Evolutionary conservation across 2,888 invertebrate genomes (phyloP), one percentile per base, ranked within the genome.

Genomic region (Stenolophus ochropezus): DNA sequence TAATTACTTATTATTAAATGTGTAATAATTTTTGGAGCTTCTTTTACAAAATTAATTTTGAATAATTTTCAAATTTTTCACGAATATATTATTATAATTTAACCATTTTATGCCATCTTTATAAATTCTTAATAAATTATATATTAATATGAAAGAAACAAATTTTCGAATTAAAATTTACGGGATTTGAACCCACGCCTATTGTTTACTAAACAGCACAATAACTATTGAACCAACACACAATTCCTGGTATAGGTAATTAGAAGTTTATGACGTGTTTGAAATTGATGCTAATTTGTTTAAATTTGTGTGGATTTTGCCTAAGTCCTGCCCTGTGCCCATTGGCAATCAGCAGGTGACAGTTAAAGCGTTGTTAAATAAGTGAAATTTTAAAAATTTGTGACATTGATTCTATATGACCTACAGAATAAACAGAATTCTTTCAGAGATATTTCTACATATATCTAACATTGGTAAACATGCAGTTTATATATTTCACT

Each of bases 341-440:
- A 4, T 61, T 27, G 25, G 61, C 61, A 61, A 25, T 61, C 61
- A 25, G 65, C 65, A 33, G 65, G 42, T 69, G 65, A 69, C 65
- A 69, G 33, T 16, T 33, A 33, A 69, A 33, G 18, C 33, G 65
- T 69, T 69, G 65, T 69, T 69, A 69, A 69, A 69, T 69, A 18
- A 69, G 65, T 69, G 65, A 33, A 27, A 69, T 69, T 69, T 61
- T 25, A 61, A 61, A 61, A 25, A 61, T 61, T 61, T 25, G 65
- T 69, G 65, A 33, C 65, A 69, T 69, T 69, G 65, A 69, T 69
- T 69, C 33, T 69, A 33, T 69, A 33, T 69, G 65, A 69, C 65
- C 65, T 69, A 69, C 65, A 27, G 33, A 14, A 69, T 69, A 69
- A 58, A 69, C 65, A 69, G 65, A 69, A 69, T 69, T 69, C 65